A percentile compares a stretch with the other conserved stretches of the same genome.
phyloP scores from a whole-genome alignment of 2,797 vertebrate genomes.

The Anisognathus igniventris region DNA sequence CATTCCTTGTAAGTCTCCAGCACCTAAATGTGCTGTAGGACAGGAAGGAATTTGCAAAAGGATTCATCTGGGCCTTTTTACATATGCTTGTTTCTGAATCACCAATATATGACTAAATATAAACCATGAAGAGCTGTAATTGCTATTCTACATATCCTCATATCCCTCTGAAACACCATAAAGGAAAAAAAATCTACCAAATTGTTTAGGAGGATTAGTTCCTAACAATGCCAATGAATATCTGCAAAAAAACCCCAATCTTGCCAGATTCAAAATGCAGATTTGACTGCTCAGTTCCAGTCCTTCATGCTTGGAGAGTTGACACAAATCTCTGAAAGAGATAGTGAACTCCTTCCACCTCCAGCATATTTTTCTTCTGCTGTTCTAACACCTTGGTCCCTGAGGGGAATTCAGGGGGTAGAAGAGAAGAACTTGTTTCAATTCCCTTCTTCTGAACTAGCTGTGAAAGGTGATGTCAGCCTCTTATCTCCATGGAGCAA shows the following conservation, averaged over 20 bases:
- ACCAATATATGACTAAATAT: conserved; percentile 10
- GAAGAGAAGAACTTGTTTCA: not conserved
- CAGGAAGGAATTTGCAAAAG: not conserved
- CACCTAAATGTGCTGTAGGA: not conserved
- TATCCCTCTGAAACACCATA: not conserved
- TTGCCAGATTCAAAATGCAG: not conserved
- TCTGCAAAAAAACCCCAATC: not conserved
- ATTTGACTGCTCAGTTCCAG: not conserved
- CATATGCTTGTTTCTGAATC: conserved; percentile 31
- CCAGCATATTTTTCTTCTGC: not conserved
- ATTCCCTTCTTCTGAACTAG: not conserved
- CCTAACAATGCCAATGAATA: not conserved
- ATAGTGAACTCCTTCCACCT: not conserved
- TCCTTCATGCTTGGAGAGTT: not conserved
- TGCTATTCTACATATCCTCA: not conserved
- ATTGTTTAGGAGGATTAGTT: not conserved
- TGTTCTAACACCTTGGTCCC: not conserved
- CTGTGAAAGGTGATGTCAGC: not conserved
- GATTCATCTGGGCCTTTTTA: not conserved
- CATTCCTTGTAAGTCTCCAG: not conserved
- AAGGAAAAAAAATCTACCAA: not conserved
- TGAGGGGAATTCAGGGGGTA: not conserved
- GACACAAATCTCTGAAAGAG: not conserved
- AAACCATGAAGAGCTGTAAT: not conserved
- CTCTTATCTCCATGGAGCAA: not conserved